phyloP scores from a whole-genome alignment of 2,888 invertebrate species.

The Deilephila porcellus region DNA sequence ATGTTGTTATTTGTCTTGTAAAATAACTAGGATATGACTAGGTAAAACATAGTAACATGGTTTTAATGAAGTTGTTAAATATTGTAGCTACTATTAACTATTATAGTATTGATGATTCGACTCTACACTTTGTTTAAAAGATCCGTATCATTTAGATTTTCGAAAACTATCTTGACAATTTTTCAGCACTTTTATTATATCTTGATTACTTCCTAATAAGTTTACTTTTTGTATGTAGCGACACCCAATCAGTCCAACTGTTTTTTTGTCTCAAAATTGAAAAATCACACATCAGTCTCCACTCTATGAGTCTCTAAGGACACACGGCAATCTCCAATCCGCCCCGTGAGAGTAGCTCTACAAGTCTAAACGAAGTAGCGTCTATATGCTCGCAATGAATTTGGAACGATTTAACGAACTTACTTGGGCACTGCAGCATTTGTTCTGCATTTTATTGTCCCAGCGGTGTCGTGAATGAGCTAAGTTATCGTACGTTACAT shows the following conservation, averaged over 20 bases:
- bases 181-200: too few relatives aligned
- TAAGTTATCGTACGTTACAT: not conserved
- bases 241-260: not conserved
- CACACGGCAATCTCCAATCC: conserved; percentile 25
- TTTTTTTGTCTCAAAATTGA: not conserved
- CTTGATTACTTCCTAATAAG: not conserved
- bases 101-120: too few relatives aligned
- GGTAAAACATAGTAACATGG: too few relatives aligned
- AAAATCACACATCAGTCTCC: not conserved
- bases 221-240: not conserved
- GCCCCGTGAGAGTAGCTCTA: conserved; percentile 22
- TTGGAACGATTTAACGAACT: conserved; percentile 49
- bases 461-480: not conserved
- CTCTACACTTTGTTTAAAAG: not conserved
- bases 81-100: too few relatives aligned
- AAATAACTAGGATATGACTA: too few relatives aligned
- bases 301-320: conserved; percentile 1
- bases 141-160: not conserved
- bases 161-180: too few relatives aligned
- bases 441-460: conserved; percentile 28
- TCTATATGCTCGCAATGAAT: conserved; percentile 48
- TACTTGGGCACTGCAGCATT: conserved; percentile 29
- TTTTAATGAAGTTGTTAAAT: too few relatives aligned
- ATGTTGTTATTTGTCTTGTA: too few relatives aligned
- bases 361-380: conserved; percentile 28